Percentiles rank a stretch among this genome's conserved stretches.
Evolutionary conservation across 2,888 invertebrate genomes (phyloP).

Genomic region (Thyatira batis): DNA sequence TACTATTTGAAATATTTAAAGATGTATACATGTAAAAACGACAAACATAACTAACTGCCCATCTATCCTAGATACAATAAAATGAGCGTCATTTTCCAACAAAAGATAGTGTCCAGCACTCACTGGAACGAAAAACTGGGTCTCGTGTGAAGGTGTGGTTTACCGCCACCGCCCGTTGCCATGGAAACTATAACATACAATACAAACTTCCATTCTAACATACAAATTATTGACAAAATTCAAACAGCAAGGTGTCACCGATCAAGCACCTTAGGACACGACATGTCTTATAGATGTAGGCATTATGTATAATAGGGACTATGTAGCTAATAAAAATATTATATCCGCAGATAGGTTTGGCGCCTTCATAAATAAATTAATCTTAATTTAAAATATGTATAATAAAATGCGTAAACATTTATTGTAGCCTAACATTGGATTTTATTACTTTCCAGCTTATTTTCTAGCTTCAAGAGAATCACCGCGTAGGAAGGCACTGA

Average conservation of each 20-base stretch:
- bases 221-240: slow-evolving; percentile 73
- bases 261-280: neutral
- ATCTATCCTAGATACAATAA: neutral
- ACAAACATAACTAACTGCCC: neutral
- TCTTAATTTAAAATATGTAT: too few relatives aligned
- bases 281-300: neutral
- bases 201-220: slow-evolving; percentile 41
- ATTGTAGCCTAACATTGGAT: too few relatives aligned
- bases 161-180: slow-evolving; percentile 53
- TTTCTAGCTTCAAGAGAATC: too few relatives aligned
- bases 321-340: neutral
- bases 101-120: slow-evolving; percentile 35
- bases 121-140: slow-evolving; percentile 55
- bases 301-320: neutral
- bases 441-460: too few relatives aligned
- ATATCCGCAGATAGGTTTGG: too few relatives aligned
- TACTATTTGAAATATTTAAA: neutral
- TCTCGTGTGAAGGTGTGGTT: slow-evolving; percentile 66
- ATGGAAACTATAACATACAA: slow-evolving; percentile 71
- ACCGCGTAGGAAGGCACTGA: too few relatives aligned
- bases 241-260: slow-evolving; percentile 11
- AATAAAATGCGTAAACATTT: too few relatives aligned
- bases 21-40: neutral
- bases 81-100: slow-evolving; percentile 19
- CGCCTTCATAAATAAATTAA: too few relatives aligned